Base-by-base conservation (phyloP, 92 coral and sea anemone species). In the Palythoa caribaeorum region DNA sequence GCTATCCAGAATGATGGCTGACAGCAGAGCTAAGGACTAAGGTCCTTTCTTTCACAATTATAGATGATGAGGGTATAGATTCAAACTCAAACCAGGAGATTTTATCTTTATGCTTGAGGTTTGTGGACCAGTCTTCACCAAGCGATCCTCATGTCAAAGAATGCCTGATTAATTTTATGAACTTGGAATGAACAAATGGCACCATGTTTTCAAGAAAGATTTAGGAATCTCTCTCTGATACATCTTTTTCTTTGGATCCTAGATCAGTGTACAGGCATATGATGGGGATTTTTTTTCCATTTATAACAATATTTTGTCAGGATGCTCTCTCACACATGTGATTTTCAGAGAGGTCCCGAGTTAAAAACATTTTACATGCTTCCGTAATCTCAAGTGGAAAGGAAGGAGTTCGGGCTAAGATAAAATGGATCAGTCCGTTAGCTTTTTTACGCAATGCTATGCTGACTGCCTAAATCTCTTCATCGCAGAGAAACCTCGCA, bases 401-500 rank as follows among this genome's bases (percentile, higher is more conserved):
- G 89, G 79, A 77, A 90, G 92, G 93, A 37, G 86, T 92, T 72
- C 95, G 90, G 87, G 92, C 94, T 57, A 54, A 89, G 86, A 91
- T 88, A 70, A 88, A 84, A 84, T 87, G 89, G 78, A 16, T 77
- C 73, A 83, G 89, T 83, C 92, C 89, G 80, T 76, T 78, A 11
- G 94, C 92, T 68, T 88, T 54, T 91, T 60, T 87, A 89, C 89
- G 69, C 90, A 89, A 14, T 89, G 94, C 85, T 92, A 88, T 89
- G 90, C 89, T 87, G 91, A 93, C 88, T 88, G 88, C 91, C 88
- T 93, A 12, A 90, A 93, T 79, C 91, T 93, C 88, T 88, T 90
- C 85, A 93, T 93, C 78, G 92, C 88, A 73, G 90, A 81, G 59
- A 90, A 65, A 76, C 87, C 53, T 2, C 76, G 87, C 86, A 78